Base-by-base conservation (phyloP, 2,113 vertebrate species). In the Bungarus multicinctus region DNA sequence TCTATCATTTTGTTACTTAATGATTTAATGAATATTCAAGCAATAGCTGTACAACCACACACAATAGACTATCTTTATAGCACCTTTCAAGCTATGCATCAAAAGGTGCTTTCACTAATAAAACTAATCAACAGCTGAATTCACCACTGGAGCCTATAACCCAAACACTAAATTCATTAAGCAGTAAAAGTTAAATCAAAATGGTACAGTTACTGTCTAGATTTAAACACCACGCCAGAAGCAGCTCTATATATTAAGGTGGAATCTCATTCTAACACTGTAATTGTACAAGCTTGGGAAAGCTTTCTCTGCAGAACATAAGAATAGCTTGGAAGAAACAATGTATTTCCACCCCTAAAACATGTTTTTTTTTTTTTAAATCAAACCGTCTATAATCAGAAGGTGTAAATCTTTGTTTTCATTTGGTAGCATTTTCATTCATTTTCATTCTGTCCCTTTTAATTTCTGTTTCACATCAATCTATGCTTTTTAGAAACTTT, bases 81-180 rank as follows among this genome's bases (percentile, higher is more conserved):
- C 60, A 57, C 85, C 87, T 95, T 95, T 95, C 64, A 52, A 94
- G 87, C 30, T 60, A 20, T 27, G 11, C 93, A 87, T 94, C 92
- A 53, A 92, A 94, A 47, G 47, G 7, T 45, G 12, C 53, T 91
- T 10, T 54, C 34, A 60, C 53, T 91, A 53, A 90, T 90, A 91
- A 94, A 95, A 90, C 50, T 93, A 93, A 96, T 94, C 85, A 93
- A 55, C 88, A 95, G 91, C 55, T 88, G 57, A 95, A 94, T 90
- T 89, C 64, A 22, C 1, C 16, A 89, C 91, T 47, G 43, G 91
- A 93, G 57, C 53, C 85, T 39, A 58, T 47, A 85, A 74, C 22
- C 92, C 57, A 10, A 91, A 64, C 1, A 22, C 69, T 91, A 90
- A 95, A 94, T 93, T 93, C 89, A 60, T 20, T 90, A 93, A 95